These are phyloP conservation scores for Chloroclystis v-ata DNA, from an alignment of 2,888 invertebrate species.

Conservation along the genomic window DNA sequence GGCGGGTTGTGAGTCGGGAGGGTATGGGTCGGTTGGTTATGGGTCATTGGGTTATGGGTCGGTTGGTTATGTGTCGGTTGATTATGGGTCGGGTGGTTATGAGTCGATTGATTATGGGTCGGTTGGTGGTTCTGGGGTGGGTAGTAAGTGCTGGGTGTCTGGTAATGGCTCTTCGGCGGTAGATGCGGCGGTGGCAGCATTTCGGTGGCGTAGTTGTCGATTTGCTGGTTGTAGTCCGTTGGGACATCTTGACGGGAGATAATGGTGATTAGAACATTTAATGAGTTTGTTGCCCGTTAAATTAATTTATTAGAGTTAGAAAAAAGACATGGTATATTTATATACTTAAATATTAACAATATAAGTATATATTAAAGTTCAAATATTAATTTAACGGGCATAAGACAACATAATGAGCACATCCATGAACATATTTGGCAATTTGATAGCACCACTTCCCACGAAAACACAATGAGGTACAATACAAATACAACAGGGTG, in stretches of 20 bases:
- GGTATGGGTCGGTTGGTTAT: slow-evolving; percentile 44
- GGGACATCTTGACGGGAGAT: slow-evolving; percentile 51
- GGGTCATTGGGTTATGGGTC: not conserved
- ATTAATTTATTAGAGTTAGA: too few species aligned
- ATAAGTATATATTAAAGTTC: too few species aligned
- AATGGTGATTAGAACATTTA: slow-evolving; percentile 43
- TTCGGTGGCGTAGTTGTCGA: slow-evolving; percentile 69
- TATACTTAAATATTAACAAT: too few species aligned
- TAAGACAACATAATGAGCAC: too few species aligned
- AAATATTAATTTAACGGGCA: too few species aligned
- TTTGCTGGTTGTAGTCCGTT: slow-evolving; percentile 70
- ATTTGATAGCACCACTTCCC: too few species aligned
- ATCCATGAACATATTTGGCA: too few species aligned
- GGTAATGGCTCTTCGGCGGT: slow-evolving; percentile 65
- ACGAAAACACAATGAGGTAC: too few species aligned
- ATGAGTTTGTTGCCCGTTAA: not conserved
- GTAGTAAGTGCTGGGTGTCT: slow-evolving; percentile 45
- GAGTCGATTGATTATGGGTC: not conserved
- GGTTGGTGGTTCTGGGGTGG: slow-evolving; percentile 16
- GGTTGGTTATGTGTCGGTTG: too few species aligned
- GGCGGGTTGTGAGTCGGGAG: slow-evolving; percentile 19
- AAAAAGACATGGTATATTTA: too few species aligned
- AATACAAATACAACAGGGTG: too few species aligned
- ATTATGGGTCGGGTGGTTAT: not conserved
- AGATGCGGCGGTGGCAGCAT: slow-evolving; percentile 62